A percentile compares a stretch with the other conserved stretches of the same genome.
Evolutionary conservation across 2,888 invertebrate species (phyloP).

Genomic region (Tipula vernalis): DNA sequence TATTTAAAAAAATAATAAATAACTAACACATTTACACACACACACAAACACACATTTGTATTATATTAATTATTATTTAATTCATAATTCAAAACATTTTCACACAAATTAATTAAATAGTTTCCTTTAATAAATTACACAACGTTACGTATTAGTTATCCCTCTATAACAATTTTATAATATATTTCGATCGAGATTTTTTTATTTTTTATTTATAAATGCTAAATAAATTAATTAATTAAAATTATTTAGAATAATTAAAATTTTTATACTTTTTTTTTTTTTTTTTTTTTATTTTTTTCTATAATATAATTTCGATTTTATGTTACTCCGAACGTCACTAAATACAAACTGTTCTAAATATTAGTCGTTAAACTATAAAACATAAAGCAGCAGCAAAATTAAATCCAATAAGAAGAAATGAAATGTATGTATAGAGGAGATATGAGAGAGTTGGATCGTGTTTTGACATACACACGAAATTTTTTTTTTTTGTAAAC

Average conservation of each 20-base stretch:
- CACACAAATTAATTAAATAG: neutral
- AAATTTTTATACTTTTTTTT: neutral
- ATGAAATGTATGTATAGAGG: neutral
- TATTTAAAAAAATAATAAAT: neutral
- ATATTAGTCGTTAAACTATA: neutral
- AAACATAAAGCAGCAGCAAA: neutral
- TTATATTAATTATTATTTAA: neutral
- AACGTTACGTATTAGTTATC: neutral
- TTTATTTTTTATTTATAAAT: neutral
- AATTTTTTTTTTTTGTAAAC: neutral
- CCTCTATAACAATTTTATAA: neutral
- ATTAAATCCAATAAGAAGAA: neutral
- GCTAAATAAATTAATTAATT: neutral
- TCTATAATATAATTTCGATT: neutral
- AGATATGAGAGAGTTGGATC: neutral
- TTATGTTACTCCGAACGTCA: constrained; percentile 11
- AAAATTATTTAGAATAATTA: neutral
- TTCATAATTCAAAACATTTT: neutral
- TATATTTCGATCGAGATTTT: neutral
- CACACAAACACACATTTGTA: neutral
- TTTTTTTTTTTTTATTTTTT: neutral
- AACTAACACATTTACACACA: neutral
- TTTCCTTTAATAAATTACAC: neutral
- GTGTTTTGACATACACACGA: neutral
- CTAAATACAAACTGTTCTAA: constrained; percentile 8